These are phyloP conservation scores for Ips typographus DNA, from an alignment of 1,140 invertebrate genomes.

Conservation along the genomic window DNA sequence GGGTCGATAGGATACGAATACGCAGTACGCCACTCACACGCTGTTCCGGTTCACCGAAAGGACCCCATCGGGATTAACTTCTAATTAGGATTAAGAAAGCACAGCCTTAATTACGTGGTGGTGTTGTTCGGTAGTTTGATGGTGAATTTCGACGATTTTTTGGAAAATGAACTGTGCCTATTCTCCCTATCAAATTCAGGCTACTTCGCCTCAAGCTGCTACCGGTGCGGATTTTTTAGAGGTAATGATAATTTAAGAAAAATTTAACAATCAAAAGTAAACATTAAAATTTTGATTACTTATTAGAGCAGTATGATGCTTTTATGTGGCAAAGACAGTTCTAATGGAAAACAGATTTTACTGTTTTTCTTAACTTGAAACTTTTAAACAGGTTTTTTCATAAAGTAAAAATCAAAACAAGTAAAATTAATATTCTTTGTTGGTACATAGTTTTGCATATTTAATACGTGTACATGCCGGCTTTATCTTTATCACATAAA, in stretches of 20 bases:
- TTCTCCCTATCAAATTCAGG: slow-evolving; percentile 47
- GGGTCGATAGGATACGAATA: slow-evolving; percentile 33
- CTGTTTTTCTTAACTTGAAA: too few relatives aligned
- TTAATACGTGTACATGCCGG: too few relatives aligned
- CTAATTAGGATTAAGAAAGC: slow-evolving; percentile 9
- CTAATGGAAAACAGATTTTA: too few relatives aligned
- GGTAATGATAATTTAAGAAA: slow-evolving; percentile 31
- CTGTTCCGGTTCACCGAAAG: slow-evolving; percentile 45
- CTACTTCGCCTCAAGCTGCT: slow-evolving; percentile 45
- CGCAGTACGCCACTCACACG: slow-evolving; percentile 42
- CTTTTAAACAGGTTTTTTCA: too few relatives aligned
- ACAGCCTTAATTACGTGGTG: not conserved
- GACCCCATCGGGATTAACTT: slow-evolving; percentile 14
- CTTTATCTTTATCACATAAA: too few relatives aligned
- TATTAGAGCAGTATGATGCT: too few relatives aligned
- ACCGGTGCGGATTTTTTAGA: slow-evolving; percentile 50
- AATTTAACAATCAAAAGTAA: too few relatives aligned
- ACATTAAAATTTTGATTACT: too few relatives aligned
- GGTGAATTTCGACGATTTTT: slow-evolving; percentile 2
- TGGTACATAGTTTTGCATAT: too few relatives aligned
- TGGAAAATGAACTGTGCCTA: slow-evolving; percentile 49
- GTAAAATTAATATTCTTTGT: too few relatives aligned
- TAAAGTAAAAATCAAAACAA: too few relatives aligned
- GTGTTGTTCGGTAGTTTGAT: slow-evolving; percentile 15
- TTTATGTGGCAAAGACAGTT: too few relatives aligned